Evolutionary conservation across 2,113 vertebrate genomes (phyloP).

Genomic region (Gasterosteus aculeatus): DNA sequence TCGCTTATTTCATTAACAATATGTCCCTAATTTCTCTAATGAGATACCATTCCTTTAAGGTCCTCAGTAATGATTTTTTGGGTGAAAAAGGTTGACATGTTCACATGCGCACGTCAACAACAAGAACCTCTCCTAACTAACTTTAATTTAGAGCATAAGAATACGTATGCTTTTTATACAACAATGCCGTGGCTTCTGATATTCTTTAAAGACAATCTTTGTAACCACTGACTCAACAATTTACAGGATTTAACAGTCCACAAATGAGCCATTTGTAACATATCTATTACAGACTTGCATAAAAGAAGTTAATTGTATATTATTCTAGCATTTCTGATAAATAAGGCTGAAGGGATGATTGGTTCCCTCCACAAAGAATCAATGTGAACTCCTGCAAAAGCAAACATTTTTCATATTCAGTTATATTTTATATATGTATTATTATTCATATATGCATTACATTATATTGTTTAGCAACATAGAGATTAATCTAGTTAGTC

Average conservation of each 20-base stretch:
- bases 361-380: too few species aligned
- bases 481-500: neutral
- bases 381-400: neutral
- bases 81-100: neutral
- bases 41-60: neutral
- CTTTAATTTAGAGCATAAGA: neutral
- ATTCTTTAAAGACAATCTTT: neutral
- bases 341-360: neutral
- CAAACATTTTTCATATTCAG: neutral
- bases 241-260: neutral
- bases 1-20: slow-evolving; percentile 9
- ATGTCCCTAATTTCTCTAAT: neutral
- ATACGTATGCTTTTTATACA: neutral
- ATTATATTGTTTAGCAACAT: neutral
- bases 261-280: neutral
- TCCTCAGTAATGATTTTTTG: neutral
- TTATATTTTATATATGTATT: neutral
- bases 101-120: neutral
- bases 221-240: neutral
- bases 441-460: neutral
- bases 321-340: neutral
- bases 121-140: neutral
- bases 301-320: neutral
- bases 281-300: neutral
- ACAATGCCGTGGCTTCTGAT: neutral